Evolutionary conservation across 2,113 vertebrate genomes (phyloP), one percentile per base, ranked within the genome.

Genomic region (Melierax canorus): DNA sequence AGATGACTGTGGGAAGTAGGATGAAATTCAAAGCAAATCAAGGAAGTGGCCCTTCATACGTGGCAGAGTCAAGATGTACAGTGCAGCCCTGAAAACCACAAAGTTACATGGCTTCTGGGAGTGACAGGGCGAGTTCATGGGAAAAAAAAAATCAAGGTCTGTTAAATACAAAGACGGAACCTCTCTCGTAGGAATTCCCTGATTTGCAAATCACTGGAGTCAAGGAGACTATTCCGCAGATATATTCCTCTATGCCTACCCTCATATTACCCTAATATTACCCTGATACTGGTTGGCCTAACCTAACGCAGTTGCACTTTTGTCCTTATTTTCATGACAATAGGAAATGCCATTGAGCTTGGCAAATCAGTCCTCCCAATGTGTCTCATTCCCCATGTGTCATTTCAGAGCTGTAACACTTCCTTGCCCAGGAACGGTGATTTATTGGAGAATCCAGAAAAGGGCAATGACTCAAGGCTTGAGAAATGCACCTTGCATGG

Each of bases 401-500:
- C 73, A 48, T 15, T 48, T 46, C 77, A 19, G 89, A 84, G 72
- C 77, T 63, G 41, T 36, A 62, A 68, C 46, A 4, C 45, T 58
- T 68, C 94, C 72, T 53, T 38, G 30, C 66, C 48, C 67, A 38
- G 76, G 55, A 82, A 20, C 0, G 1, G 15, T 43, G 80, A 89
- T 86, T 69, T 82, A 83, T 19, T 69, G 48, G 88, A 69, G 76
- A n/a, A 46, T 23, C 72, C 71, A 82, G n/a, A 64, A 45, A 36
- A 78, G 18, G 34, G 4, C n/a, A 24, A 38, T 87, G 87, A 83
- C 91, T 87, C 71, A 12, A 43, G 22, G 66, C 39, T 32, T 50
- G 76, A 86, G 72, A 77, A 94, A 95, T 45, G 50, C 86, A 82
- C 89, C 80, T 92, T 86, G 43, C 43, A 22, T 3, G 29, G 71